These are phyloP conservation scores for Agriopis aurantiaria DNA, from an alignment of 2,888 invertebrate genomes.

Conservation along the genomic window DNA sequence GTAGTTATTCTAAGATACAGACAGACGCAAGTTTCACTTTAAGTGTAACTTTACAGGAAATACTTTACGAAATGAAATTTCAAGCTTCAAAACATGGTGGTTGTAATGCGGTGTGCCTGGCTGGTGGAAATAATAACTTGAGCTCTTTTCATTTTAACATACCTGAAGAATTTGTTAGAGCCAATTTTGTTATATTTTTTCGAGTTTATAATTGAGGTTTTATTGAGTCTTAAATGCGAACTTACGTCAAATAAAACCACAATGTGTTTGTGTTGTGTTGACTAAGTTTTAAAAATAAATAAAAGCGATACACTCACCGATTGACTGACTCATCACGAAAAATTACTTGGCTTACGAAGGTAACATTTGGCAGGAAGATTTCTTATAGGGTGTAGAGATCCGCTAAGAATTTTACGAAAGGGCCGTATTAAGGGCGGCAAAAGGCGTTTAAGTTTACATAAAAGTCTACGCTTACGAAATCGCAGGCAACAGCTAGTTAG, in stretches of 20 bases:
- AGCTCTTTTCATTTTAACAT: constrained; percentile 1
- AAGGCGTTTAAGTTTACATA: no score
- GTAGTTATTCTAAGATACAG: no score
- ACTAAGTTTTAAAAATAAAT: neutral
- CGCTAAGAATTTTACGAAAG: no score
- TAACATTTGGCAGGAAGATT: no score
- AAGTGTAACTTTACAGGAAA: constrained; percentile 7
- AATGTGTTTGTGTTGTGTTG: neutral
- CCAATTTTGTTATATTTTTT: neutral
- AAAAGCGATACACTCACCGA: no score
- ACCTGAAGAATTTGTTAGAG: neutral
- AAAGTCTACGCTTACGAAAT: no score
- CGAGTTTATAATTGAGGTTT: constrained; percentile 1
- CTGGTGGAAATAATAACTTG: neutral
- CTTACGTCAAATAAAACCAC: neutral
- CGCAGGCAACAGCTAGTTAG: neutral
- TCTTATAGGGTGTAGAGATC: no score
- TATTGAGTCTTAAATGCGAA: constrained; percentile 6
- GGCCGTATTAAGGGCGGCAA: no score
- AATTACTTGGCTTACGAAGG: no score
- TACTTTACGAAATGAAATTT: constrained; percentile 17
- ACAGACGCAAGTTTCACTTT: constrained; percentile 3
- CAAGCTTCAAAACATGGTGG: constrained; percentile 1
- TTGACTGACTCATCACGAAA: no score
- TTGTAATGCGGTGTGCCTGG: constrained; percentile 3